phyloP scores from a whole-genome alignment of 2,113 vertebrate species.

The Pygathrix nemaeus region DNA sequence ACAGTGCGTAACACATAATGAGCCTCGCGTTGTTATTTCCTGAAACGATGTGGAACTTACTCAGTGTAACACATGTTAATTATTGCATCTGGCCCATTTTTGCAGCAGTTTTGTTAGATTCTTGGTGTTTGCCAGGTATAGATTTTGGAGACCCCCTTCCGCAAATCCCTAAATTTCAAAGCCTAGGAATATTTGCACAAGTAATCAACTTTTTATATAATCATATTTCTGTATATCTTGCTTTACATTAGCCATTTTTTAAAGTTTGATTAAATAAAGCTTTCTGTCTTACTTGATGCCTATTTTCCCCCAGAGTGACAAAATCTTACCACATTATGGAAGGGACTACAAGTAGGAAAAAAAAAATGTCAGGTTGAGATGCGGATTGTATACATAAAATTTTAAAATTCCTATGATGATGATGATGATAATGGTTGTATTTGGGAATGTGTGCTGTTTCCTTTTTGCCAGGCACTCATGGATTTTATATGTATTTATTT shows the following conservation, averaged over 20 bases:
- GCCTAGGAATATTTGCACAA: not conserved
- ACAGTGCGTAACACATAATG: not conserved
- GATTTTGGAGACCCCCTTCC: not conserved
- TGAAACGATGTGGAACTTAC: not conserved
- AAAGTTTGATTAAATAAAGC: slow-evolving; percentile 23
- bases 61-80: not conserved
- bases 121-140: not conserved
- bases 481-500: not conserved
- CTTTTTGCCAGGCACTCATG: not conserved
- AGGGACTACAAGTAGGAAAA: not conserved
- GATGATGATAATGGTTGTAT: not conserved
- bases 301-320: not conserved
- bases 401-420: not conserved
- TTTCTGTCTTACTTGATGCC: not conserved
- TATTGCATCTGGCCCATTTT: not conserved
- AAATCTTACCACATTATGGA: not conserved
- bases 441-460: not conserved
- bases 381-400: not conserved
- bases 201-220: not conserved
- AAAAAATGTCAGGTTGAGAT: not conserved
- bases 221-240: not conserved
- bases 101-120: not conserved
- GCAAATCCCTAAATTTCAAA: not conserved
- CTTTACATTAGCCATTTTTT: not conserved
- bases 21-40: not conserved